Evolutionary conservation across 2,797 vertebrate species (phyloP).

Genomic region (Loris lydekkerianus): DNA sequence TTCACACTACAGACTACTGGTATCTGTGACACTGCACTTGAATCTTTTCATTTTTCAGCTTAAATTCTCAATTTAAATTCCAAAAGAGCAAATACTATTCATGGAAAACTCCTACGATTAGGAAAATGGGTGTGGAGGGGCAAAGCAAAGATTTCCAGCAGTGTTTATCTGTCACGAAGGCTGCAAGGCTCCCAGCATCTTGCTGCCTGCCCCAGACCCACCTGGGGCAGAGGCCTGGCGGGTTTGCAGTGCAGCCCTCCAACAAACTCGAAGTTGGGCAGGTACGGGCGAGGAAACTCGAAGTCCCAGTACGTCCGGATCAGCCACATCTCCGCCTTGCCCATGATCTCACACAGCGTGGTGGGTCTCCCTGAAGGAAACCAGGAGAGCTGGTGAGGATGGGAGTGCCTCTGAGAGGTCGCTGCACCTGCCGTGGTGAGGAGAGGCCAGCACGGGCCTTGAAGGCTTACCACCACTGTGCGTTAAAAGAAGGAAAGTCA

Average conservation of each 20-base stretch:
- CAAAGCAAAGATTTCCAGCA: neutral
- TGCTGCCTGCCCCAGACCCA: constrained; percentile 73
- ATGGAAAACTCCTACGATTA: neutral
- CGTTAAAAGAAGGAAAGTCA: too few relatives aligned
- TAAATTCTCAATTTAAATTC: neutral
- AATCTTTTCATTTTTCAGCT: neutral
- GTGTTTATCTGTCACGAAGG: neutral
- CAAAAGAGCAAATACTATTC: neutral
- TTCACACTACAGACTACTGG: neutral
- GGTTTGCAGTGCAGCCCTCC: constrained; percentile 96
- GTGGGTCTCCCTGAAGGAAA: constrained; percentile 89
- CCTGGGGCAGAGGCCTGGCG: constrained; percentile 94
- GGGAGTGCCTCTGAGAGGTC: too few relatives aligned
- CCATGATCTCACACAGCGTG: constrained; percentile 91
- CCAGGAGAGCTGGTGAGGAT: neutral
- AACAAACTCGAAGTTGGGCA: constrained; percentile 96
- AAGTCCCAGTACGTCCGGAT: constrained; percentile 97
- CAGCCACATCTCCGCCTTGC: constrained; percentile 95
- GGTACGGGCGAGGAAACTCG: constrained; percentile 94
- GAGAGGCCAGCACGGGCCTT: too few relatives aligned
- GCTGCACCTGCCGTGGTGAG: too few relatives aligned
- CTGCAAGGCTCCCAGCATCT: neutral
- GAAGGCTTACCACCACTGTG: too few relatives aligned
- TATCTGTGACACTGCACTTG: neutral
- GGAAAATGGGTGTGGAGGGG: neutral